These are phyloP conservation scores for Oxystoma pomonae DNA, from an alignment of 2,888 invertebrate species.

Conservation along the genomic window DNA sequence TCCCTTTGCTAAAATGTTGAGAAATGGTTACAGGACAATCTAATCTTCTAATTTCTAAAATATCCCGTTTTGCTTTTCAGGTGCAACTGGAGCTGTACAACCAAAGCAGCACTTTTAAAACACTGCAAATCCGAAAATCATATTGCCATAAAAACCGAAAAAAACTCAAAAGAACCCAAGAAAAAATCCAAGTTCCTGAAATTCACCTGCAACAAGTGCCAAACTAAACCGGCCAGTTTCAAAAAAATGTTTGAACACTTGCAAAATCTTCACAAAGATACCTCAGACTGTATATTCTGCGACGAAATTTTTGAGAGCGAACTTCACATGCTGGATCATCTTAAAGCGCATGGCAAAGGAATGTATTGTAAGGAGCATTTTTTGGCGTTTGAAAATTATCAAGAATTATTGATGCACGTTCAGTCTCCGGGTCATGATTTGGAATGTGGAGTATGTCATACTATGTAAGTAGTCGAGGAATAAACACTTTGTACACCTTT, in stretches of 20 bases:
- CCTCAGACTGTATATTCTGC: not conserved
- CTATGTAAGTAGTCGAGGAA: not conserved
- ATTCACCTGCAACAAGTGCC: not conserved
- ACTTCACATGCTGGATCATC: not conserved
- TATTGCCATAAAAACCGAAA: not conserved
- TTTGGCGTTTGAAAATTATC: not conserved
- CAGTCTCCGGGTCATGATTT: not conserved
- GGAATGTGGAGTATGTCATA: not conserved
- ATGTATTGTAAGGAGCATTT: not conserved
- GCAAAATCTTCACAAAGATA: not conserved
- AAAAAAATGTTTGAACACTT: not conserved
- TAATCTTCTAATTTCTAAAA: too few relatives aligned
- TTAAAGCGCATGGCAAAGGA: not conserved
- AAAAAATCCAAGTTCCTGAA: not conserved
- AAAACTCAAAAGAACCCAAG: not conserved
- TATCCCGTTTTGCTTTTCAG: too few relatives aligned
- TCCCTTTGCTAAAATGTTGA: too few relatives aligned
- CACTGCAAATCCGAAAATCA: not conserved
- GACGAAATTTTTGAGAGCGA: not conserved
- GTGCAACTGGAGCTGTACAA: not conserved
- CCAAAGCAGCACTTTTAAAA: not conserved
- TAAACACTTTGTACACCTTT: too few relatives aligned
- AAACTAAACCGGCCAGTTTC: not conserved
- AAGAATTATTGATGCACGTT: not conserved
- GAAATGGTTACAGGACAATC: too few relatives aligned